phyloP scores from a whole-genome alignment of 2,797 vertebrate species.

The Eulemur mongoz region DNA sequence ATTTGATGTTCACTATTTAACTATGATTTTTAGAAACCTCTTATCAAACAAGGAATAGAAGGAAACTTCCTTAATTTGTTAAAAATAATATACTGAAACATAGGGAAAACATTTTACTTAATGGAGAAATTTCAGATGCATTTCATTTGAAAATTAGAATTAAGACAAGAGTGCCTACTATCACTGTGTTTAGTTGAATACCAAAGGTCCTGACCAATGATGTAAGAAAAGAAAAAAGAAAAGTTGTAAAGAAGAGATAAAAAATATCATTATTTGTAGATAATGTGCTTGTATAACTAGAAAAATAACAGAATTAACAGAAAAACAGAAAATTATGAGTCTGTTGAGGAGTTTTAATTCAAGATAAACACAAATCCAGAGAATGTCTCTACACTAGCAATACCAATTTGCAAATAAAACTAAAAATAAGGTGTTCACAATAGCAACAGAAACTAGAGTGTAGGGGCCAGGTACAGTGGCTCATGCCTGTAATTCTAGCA shows the following conservation, averaged over 20 bases:
- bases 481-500: too few species aligned
- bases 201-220: background rate
- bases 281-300: background rate
- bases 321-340: background rate
- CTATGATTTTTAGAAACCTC: background rate
- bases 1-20: slow-evolving; percentile 17
- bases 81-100: background rate
- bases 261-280: background rate
- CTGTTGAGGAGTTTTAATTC: background rate
- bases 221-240: background rate
- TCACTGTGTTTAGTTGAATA: background rate
- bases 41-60: background rate
- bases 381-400: background rate
- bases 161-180: background rate
- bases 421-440: background rate
- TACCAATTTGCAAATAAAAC: background rate
- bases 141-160: background rate
- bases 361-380: background rate
- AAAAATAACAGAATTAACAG: background rate
- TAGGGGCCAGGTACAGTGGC: too few species aligned
- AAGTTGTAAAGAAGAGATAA: background rate
- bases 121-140: background rate
- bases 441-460: background rate
- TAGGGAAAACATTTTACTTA: background rate
- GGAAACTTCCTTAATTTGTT: background rate